Evolutionary conservation across 2,888 invertebrate species (phyloP), one percentile per base, ranked within the genome.

Genomic region (Drosophila algonquin): DNA sequence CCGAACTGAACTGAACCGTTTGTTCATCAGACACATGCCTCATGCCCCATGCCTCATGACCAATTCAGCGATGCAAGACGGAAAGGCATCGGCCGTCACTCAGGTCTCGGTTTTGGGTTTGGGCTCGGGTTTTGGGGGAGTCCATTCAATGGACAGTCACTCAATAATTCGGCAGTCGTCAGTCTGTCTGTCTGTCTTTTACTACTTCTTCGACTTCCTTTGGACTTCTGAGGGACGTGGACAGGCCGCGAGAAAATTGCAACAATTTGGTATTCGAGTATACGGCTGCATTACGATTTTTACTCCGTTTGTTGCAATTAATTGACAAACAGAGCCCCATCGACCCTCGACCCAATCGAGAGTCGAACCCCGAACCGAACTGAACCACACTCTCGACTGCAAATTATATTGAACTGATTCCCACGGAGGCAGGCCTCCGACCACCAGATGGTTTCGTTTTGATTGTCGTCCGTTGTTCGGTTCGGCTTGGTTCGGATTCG

Each of bases 401-500:
- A 85, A 85, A 85, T 85, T 89, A 89, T 85, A 85, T 85, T 85
- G 85, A 86, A 86, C 85, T 89, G 85, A 86, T 86, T 86, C 85
- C 85, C 85, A 86, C 85, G 85, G 89, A 81, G 79, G 30, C 5
- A 75, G 48, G 67, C 45, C 67, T 40, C 45, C 58, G 77, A 75
- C 89, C 85, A 86, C 89, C 85, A 86, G 85, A 85, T 86, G 85
- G 89, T 71, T 85, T 87, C 89, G 87, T 87, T 89, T 89, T 82
- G 89, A 80, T 81, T 87, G 80, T 73, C 54, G 44, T 51, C 73
- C 58, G 68, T 76, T 79, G 76, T 75, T 69, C 72, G 76, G 72
- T 62, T 58, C 24, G 24, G 24, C 5, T 51, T 48, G 64, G 63
- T 59, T 61, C 45, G 56, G 45, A 4, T 57, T 24, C 35, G 48